phyloP scores from a whole-genome alignment of 2,113 vertebrate genomes.

The Ctenodactylus gundi region DNA sequence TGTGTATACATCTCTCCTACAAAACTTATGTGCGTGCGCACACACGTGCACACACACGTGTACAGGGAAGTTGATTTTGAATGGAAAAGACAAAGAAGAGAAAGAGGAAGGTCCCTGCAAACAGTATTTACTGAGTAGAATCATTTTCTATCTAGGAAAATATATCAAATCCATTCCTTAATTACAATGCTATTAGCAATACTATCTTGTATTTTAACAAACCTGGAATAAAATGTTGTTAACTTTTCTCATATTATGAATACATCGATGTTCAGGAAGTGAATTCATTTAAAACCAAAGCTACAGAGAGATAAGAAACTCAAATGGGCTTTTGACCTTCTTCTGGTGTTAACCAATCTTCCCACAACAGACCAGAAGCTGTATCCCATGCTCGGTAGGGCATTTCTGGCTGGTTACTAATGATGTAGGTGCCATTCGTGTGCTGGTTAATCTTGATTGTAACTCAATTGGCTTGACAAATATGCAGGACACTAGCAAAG shows the following conservation, averaged over 20 bases:
- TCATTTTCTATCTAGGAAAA: background rate
- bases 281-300: slow-evolving; percentile 7
- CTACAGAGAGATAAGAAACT: background rate
- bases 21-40: background rate
- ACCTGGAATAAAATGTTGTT: background rate
- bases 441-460: background rate
- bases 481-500: background rate
- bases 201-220: background rate
- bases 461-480: background rate
- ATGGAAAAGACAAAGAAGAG: slow-evolving; percentile 34
- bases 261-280: background rate
- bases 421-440: no score
- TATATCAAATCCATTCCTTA: background rate
- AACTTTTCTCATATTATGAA: background rate
- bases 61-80: background rate
- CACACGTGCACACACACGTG: no score
- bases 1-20: background rate
- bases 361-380: background rate
- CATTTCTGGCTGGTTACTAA: background rate
- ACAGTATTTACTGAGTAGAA: background rate
- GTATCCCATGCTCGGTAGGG: background rate
- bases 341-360: slow-evolving; percentile 24
- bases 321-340: background rate
- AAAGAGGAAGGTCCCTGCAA: slow-evolving; percentile 1
- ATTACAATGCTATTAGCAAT: background rate